Percentiles rank a stretch among this genome's conserved stretches.
Conservation (phyloP, 2,888 invertebrate species). For the Gerris lacustris region DNA sequence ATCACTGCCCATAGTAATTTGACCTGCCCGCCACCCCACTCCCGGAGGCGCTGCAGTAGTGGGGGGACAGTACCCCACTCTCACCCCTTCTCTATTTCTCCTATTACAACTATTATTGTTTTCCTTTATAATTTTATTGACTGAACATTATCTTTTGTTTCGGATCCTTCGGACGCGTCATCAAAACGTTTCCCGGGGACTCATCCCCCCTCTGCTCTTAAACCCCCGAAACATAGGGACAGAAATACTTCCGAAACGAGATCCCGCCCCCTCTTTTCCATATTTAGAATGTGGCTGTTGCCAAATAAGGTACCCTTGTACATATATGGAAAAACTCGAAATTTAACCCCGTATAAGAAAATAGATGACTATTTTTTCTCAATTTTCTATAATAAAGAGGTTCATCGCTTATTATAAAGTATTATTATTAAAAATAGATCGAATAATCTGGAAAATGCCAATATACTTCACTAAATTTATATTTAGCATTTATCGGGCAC, state of each 20-base stretch:
- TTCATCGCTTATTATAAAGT: too few species aligned
- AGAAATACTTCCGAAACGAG: not conserved
- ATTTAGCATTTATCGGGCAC: too few species aligned
- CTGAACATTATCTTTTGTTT: not conserved
- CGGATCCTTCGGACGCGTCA: not conserved
- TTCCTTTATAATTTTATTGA: conserved; percentile 1
- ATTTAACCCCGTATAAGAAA: not conserved
- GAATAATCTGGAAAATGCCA: too few species aligned
- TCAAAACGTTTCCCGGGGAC: too few species aligned
- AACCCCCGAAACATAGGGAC: not conserved
- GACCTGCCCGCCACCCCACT: conserved; percentile 38
- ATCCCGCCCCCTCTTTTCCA: conserved; percentile 51
- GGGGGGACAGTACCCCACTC: conserved; percentile 28
- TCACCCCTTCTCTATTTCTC: conserved; percentile 30
- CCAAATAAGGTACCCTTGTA: conserved; percentile 70
- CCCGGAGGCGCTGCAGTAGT: conserved; percentile 29
- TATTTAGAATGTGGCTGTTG: conserved; percentile 66
- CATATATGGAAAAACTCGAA: conserved; percentile 56
- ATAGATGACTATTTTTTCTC: too few species aligned
- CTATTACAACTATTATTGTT: conserved; percentile 6
- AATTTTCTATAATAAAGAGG: too few species aligned
- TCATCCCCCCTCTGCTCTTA: not conserved
- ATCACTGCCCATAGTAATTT: conserved; percentile 37
- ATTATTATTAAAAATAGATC: too few species aligned
- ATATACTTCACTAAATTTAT: too few species aligned